Evolutionary conservation across 2,888 invertebrate genomes (phyloP).

Genomic region (Microctonus aethiopoides): DNA sequence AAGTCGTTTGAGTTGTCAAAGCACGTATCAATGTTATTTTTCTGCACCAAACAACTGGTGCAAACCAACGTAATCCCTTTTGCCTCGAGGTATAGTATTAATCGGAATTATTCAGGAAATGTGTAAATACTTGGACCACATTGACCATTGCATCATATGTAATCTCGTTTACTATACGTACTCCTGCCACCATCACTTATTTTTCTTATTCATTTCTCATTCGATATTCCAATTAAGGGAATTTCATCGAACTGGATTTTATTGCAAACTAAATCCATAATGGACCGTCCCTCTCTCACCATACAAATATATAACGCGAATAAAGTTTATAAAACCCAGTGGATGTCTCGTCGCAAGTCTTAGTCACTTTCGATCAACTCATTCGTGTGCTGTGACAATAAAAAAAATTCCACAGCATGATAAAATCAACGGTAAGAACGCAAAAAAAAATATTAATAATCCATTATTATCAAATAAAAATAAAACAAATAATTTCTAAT

Average conservation of each 20-base stretch:
- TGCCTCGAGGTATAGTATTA: slow-evolving; percentile 41
- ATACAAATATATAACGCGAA: slow-evolving; percentile 40
- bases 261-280: slow-evolving; percentile 34
- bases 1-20: slow-evolving; percentile 12
- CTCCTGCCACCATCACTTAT: background rate
- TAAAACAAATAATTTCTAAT: background rate
- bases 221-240: slow-evolving; percentile 60
- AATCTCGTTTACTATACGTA: slow-evolving; percentile 52
- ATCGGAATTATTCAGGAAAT: slow-evolving; percentile 62
- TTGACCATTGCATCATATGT: slow-evolving; percentile 55
- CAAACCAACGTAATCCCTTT: slow-evolving; percentile 30
- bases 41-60: background rate
- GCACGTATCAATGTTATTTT: slow-evolving; percentile 14
- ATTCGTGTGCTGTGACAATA: slow-evolving; percentile 6
- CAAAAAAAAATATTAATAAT: background rate
- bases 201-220: background rate
- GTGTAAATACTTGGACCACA: slow-evolving; percentile 49
- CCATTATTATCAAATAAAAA: background rate
- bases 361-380: background rate
- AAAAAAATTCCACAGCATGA: slow-evolving; percentile 34
- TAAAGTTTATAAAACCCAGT: slow-evolving; percentile 64
- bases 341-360: slow-evolving; percentile 33
- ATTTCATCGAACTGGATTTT: slow-evolving; percentile 50
- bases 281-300: slow-evolving; percentile 42
- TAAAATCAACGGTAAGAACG: slow-evolving; percentile 40